Base-by-base conservation (phyloP, 2,888 invertebrate genomes). In the Oxytorus armatus region DNA sequence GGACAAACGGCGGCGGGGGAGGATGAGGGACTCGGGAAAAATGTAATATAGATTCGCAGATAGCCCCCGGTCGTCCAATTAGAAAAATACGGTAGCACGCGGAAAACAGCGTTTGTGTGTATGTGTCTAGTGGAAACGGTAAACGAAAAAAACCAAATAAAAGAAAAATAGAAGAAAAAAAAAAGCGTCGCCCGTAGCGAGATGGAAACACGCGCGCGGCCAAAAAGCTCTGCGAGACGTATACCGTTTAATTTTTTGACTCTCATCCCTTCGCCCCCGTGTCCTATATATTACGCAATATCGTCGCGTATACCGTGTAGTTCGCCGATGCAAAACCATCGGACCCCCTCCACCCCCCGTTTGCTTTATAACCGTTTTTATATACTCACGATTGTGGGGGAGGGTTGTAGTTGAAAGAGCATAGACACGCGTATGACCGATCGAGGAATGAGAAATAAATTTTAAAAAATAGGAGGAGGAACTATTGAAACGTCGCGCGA, bases 11-110 rank as follows among this genome's bases (percentile, higher is more conserved):
- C 29, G 33, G 25, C 3, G n/a, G 25, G 16, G 21, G 53, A 14
- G 39, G 23, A 18, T 2, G 53, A 25, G 47, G 21, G 39, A 16
- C n/a, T 11, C 68, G 61, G 66, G 55, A 82, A 79, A 83, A 84
- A 83, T 80, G 86, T 84, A 86, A 86, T 88, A 88, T 86, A 88
- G 88, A 88, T 88, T 86, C 84, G 76, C 74, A 84, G 88, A 88
- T 88, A 87, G 85, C 83, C 82, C n/a, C n/a, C n/a, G n/a, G 81
- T 77, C 59, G 85, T 88, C 84, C 88, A 88, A 88, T 88, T 88
- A 86, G 88, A 87, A 87, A 86, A 88, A 88, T 86, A 86, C 84
- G 85, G 68, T 36, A 16, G 74, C 14, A 65, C 61, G 33, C 33
- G 61, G n/a, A n/a, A 61, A 78, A 47, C 61, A 68, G 68, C 51